Base-by-base conservation (phyloP, 92 coral and sea anemone species). In the Umimayanthus kanabou region DNA sequence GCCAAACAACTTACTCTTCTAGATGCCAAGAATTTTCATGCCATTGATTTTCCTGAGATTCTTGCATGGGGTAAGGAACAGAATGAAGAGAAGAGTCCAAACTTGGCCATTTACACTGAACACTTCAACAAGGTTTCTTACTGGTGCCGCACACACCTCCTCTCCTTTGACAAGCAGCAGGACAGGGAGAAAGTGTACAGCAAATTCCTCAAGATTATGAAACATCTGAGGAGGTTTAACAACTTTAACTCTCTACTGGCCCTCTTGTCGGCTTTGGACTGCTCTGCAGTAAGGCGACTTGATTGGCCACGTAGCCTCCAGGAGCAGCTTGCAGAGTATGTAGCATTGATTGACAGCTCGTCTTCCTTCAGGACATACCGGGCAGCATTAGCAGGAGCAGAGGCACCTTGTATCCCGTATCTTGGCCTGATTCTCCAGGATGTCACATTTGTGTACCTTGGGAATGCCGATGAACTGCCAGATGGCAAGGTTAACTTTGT, bases 401-500 rank as follows among this genome's bases (percentile, higher is more conserved):
- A 92, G 29, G 96, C 99, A 2, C 99, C 99, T 5, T 97, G 99
- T 86, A 95, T 97, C 28, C 99, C 99, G 0, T 97, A 97, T 74
- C 96, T 97, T 79, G 99, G 99, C 22, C 95, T 97, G 70, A 97
- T 97, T 64, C 94, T 97, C 16, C 99, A 97, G 73, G 99, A 97
- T 89, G 99, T 97, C 81, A 97, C 99, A 22, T 97, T 97, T 84
- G 96, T 96, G 81, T 97, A 92, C 89, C 93, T 93, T 91, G 99
- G 99, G 13, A 97, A 97, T 86, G 93, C 88, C 2, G 98, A 97
- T 85, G 99, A 97, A 76, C 93, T 97, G 73, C 98, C 99, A 20
- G 99, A 95, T 91, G 99, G 99, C 80, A 97, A 97, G 88, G 99
- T 97, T 82, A 97, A 97, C 92, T 97, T 97, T 90, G 95, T 95